Percentiles rank a stretch among this genome's conserved stretches.
phyloP scores from a whole-genome alignment of 2,888 invertebrate species.

The Lycocerus yunnanus region DNA sequence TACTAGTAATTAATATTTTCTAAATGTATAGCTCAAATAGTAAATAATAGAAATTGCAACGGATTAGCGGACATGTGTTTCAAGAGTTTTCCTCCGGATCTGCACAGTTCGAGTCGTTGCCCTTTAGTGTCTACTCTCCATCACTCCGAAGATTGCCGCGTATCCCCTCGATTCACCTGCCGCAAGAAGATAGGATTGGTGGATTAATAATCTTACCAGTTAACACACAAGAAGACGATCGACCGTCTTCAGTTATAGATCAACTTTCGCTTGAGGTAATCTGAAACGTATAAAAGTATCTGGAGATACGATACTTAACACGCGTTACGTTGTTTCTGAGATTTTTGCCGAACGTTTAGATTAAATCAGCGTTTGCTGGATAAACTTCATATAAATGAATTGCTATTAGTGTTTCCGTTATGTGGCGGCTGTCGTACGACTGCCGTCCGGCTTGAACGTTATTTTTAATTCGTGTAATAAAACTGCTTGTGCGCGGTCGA shows the following conservation, averaged over 20 bases:
- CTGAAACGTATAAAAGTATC: slow-evolving; percentile 21
- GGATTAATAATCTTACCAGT: slow-evolving; percentile 47
- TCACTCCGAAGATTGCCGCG: slow-evolving; percentile 39
- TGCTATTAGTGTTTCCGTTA: slow-evolving; percentile 40
- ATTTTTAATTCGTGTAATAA: slow-evolving; percentile 26
- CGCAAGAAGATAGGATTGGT: slow-evolving; percentile 50
- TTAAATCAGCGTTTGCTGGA: slow-evolving; percentile 27
- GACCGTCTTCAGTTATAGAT: slow-evolving; percentile 42
- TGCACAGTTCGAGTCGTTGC: slow-evolving; percentile 48
- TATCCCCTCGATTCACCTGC: slow-evolving; percentile 48
- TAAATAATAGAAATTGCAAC: slow-evolving; percentile 12
- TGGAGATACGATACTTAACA: slow-evolving; percentile 18
- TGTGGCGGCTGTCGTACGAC: slow-evolving; percentile 41
- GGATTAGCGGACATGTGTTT: slow-evolving; percentile 28
- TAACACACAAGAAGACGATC: slow-evolving; percentile 38
- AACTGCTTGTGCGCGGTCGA: slow-evolving; percentile 24
- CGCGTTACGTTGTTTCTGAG: slow-evolving; percentile 11
- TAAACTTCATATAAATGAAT: slow-evolving; percentile 33
- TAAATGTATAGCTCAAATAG: neutral
- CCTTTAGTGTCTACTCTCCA: slow-evolving; percentile 48
- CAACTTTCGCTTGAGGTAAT: slow-evolving; percentile 36
- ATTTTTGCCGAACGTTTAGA: slow-evolving; percentile 18
- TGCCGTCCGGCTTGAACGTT: slow-evolving; percentile 33
- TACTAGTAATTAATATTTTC: neutral
- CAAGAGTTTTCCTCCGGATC: slow-evolving; percentile 46